Evolutionary conservation across 2,888 invertebrate species (phyloP).

Genomic region (Mythimna ferrago): DNA sequence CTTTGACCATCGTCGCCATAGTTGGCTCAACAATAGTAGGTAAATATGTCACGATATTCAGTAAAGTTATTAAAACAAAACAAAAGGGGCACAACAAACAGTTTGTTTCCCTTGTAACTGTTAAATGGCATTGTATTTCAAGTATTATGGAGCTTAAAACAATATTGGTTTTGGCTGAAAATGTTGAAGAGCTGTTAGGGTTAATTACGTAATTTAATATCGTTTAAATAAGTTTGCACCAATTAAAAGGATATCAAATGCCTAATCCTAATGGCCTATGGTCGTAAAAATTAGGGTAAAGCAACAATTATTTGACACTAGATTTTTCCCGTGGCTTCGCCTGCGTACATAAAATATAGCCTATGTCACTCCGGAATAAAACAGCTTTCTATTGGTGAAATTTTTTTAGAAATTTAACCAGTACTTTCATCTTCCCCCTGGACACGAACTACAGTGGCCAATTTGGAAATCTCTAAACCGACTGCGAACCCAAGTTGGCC

Average conservation of each 20-base stretch:
- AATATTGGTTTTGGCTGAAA: slow-evolving; percentile 36
- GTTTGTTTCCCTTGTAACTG: slow-evolving; percentile 15
- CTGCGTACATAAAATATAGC: too few species aligned
- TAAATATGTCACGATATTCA: slow-evolving; percentile 1
- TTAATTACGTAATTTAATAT: slow-evolving; percentile 16
- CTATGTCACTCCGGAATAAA: too few species aligned
- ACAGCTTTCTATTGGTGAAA: too few species aligned
- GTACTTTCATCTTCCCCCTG: too few species aligned
- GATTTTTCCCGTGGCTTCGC: too few species aligned
- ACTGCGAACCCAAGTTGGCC: too few species aligned
- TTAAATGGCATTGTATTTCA: slow-evolving; percentile 16
- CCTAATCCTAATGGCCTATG: too few species aligned
- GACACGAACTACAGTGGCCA: too few species aligned
- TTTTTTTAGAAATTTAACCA: too few species aligned
- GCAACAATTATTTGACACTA: too few species aligned
- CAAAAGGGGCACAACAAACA: slow-evolving; percentile 21
- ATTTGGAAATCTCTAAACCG: too few species aligned
- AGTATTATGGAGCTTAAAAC: slow-evolving; percentile 17
- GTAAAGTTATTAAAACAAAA: slow-evolving; percentile 28
- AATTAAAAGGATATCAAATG: too few species aligned
- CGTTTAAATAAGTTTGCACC: slow-evolving; percentile 5
- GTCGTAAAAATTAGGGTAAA: not conserved
- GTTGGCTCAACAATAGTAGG: slow-evolving; percentile 10
- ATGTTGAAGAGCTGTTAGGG: slow-evolving; percentile 1
- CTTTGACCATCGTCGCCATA: slow-evolving; percentile 22